Conservation (phyloP, 2,797 vertebrate species). For the Coregonus sp. region DNA sequence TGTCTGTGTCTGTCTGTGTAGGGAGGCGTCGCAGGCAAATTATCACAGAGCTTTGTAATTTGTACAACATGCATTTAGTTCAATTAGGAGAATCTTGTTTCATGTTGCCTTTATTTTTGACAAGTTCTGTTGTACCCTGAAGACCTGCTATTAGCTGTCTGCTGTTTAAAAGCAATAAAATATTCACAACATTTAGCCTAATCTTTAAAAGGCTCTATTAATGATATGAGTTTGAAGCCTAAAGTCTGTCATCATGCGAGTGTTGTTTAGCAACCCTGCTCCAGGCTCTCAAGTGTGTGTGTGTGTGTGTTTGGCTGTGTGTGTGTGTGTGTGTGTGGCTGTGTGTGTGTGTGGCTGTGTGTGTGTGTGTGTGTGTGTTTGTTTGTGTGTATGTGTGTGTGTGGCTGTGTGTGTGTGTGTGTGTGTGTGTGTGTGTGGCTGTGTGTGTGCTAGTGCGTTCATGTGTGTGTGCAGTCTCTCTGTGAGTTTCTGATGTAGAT, state of each 20-base stretch:
- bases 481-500: slow-evolving; percentile 28
- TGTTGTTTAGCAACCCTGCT: neutral
- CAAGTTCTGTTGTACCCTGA: slow-evolving; percentile 20
- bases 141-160: slow-evolving; percentile 57
- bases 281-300: neutral
- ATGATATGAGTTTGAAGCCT: slow-evolving; percentile 31
- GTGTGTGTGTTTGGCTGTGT: neutral
- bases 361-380: slow-evolving; percentile 8
- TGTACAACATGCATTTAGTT: slow-evolving; percentile 57
- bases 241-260: slow-evolving; percentile 10
- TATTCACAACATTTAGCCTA: slow-evolving; percentile 40
- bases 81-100: slow-evolving; percentile 61
- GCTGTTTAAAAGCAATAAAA: slow-evolving; percentile 49
- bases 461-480: slow-evolving; percentile 1
- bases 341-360: slow-evolving; percentile 7
- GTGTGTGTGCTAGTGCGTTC: neutral
- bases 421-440: slow-evolving; percentile 7
- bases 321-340: slow-evolving; percentile 13
- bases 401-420: slow-evolving; percentile 10
- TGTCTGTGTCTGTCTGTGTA: neutral
- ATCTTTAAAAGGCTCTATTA: slow-evolving; percentile 27
- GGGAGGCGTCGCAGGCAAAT: slow-evolving; percentile 56
- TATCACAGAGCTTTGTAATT: slow-evolving; percentile 62
- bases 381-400: slow-evolving; percentile 1
- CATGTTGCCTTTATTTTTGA: slow-evolving; percentile 46